phyloP scores from a whole-genome alignment of 1,140 invertebrate species.

The Anoplophora glabripennis region DNA sequence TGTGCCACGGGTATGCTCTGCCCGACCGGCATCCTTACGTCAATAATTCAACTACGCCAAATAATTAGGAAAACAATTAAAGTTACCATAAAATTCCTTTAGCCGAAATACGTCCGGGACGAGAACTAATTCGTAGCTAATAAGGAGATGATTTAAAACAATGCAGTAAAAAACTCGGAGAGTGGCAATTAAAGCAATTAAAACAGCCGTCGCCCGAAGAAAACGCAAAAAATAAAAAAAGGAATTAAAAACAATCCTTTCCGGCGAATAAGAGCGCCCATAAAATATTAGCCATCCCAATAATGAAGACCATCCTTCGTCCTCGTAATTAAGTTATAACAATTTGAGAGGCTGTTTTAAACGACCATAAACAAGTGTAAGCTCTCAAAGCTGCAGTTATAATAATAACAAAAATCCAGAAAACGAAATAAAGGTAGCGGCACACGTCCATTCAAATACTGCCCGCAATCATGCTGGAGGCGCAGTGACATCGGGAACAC shows the following conservation, averaged over 20 bases:
- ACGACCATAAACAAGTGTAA: conserved; percentile 44
- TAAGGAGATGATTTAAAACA: too few relatives aligned
- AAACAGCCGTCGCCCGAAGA: conserved; percentile 1
- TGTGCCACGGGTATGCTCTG: too few relatives aligned
- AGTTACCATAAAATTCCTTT: too few relatives aligned
- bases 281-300: not conserved
- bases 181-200: too few relatives aligned
- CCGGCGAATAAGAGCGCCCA: conserved; percentile 22
- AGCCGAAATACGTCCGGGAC: too few relatives aligned
- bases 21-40: too few relatives aligned
- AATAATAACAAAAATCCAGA: conserved; percentile 41
- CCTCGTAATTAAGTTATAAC: conserved; percentile 46
- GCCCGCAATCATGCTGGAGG: not conserved
- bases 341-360: conserved; percentile 43
- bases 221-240: conserved; percentile 12
- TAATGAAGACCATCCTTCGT: conserved; percentile 21
- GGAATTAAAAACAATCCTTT: not conserved
- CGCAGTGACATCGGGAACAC: not conserved
- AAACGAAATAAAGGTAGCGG: conserved; percentile 37
- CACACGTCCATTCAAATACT: conserved; percentile 22
- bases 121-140: too few relatives aligned
- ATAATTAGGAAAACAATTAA: too few relatives aligned
- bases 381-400: conserved; percentile 42
- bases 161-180: too few relatives aligned
- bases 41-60: too few relatives aligned